Percentiles rank a stretch among this genome's conserved stretches.
Conservation (phyloP, 2,888 invertebrate species). For the Tortrix viridana region DNA sequence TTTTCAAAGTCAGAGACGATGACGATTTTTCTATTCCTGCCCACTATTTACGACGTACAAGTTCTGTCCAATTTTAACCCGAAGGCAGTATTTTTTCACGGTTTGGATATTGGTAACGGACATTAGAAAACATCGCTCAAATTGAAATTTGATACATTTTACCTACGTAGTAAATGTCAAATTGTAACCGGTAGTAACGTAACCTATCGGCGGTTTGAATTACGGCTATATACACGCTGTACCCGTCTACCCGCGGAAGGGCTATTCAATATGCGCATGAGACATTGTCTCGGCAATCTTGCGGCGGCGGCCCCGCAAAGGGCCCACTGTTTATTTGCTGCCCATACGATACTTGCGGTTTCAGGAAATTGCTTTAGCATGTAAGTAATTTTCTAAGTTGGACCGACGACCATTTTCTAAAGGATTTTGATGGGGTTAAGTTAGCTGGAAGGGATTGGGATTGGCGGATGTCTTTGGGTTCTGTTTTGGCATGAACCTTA, state of each 20-base stretch:
- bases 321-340: conserved; percentile 73
- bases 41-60: too few relatives aligned
- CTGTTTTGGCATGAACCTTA: background rate
- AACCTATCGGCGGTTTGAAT: too few relatives aligned
- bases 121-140: too few relatives aligned
- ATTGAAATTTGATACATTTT: too few relatives aligned
- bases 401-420: conserved; percentile 66
- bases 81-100: too few relatives aligned
- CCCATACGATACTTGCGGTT: conserved; percentile 74
- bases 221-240: conserved; percentile 13
- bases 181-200: too few relatives aligned
- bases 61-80: too few relatives aligned
- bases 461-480: background rate
- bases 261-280: conserved; percentile 55
- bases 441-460: conserved; percentile 43
- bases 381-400: conserved; percentile 81
- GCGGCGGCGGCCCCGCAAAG: conserved; percentile 75
- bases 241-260: conserved; percentile 29
- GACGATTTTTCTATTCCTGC: too few relatives aligned
- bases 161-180: too few relatives aligned
- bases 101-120: too few relatives aligned
- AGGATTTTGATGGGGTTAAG: conserved; percentile 50
- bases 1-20: too few relatives aligned
- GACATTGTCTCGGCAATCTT: conserved; percentile 75
- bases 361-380: conserved; percentile 72